Conservation (phyloP, 2,888 invertebrate genomes). For the Ctenicera cuprea region DNA sequence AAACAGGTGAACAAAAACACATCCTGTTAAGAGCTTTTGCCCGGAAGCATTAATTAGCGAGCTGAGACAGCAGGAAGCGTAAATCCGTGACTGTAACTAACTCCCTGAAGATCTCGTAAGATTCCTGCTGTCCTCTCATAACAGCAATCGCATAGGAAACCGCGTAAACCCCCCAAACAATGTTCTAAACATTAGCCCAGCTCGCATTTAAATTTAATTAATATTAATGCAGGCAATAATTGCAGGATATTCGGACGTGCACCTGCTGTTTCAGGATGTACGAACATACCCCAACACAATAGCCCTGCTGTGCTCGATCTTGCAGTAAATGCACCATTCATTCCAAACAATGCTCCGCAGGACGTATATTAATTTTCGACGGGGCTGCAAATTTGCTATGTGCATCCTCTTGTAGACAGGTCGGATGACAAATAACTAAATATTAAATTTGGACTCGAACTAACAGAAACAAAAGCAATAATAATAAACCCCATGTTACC, state of each 20-base stretch:
- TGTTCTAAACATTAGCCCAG: background rate
- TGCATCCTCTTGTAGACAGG: constrained; percentile 17
- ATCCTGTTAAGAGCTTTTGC: constrained; percentile 27
- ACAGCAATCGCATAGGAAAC: constrained; percentile 12
- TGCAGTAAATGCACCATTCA: constrained; percentile 63
- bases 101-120: constrained; percentile 14
- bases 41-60: constrained; percentile 45
- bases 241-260: constrained; percentile 40
- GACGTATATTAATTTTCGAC: constrained; percentile 62
- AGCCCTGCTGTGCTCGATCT: constrained; percentile 62
- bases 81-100: constrained; percentile 35
- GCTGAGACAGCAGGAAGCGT: constrained; percentile 31
- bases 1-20: constrained; percentile 39
- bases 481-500: background rate
- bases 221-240: constrained; percentile 47
- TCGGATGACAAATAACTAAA: background rate
- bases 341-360: constrained; percentile 60
- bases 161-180: background rate
- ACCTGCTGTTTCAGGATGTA: constrained; percentile 47
- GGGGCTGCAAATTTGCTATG: constrained; percentile 34
- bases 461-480: background rate
- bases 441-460: constrained; percentile 17
- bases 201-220: constrained; percentile 39
- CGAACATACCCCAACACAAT: constrained; percentile 57
- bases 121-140: background rate